Percentiles rank a stretch among this genome's conserved stretches.
phyloP scores from a whole-genome alignment of 2,888 invertebrate genomes.

The Drosophila rellima region DNA sequence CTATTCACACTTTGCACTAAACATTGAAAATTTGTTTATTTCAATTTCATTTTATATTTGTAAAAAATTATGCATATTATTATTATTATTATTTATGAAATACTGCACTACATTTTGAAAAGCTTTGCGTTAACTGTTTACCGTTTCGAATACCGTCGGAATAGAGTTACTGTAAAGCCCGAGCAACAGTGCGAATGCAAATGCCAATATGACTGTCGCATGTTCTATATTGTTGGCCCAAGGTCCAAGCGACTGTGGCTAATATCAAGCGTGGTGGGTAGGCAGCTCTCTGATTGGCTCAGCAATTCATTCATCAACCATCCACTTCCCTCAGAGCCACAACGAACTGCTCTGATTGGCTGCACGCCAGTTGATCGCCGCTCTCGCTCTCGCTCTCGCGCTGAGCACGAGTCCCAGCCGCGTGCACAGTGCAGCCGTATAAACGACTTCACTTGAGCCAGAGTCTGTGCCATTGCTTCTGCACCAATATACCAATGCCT shows the following conservation, averaged over 20 bases:
- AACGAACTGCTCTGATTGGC: conserved; percentile 36
- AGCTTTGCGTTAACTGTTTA: not conserved
- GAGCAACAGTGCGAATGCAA: conserved; percentile 46
- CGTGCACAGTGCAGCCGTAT: conserved; percentile 12
- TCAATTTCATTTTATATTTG: not conserved
- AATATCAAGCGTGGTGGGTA: conserved; percentile 15
- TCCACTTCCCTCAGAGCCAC: conserved; percentile 34
- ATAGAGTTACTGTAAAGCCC: conserved; percentile 34
- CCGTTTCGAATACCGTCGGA: conserved; percentile 15
- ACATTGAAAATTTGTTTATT: not conserved
- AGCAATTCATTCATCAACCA: conserved; percentile 9
- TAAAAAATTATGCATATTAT: not conserved
- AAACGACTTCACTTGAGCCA: not conserved
- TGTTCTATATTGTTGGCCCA: conserved; percentile 12
- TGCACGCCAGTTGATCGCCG: not conserved
- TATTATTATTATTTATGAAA: not conserved
- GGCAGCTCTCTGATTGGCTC: conserved; percentile 49
- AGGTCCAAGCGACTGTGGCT: conserved; percentile 12
- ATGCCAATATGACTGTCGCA: conserved; percentile 44
- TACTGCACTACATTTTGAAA: not conserved
- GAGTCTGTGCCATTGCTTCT: not conserved
- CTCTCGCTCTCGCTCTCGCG: conserved; percentile 11
- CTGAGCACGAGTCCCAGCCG: not conserved
- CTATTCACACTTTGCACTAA: not conserved
- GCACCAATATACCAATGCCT: not conserved